Evolutionary conservation across 53 echinoderm and acorn worm species (phyloP).

Genomic region (Mesocentrotus franciscanus): DNA sequence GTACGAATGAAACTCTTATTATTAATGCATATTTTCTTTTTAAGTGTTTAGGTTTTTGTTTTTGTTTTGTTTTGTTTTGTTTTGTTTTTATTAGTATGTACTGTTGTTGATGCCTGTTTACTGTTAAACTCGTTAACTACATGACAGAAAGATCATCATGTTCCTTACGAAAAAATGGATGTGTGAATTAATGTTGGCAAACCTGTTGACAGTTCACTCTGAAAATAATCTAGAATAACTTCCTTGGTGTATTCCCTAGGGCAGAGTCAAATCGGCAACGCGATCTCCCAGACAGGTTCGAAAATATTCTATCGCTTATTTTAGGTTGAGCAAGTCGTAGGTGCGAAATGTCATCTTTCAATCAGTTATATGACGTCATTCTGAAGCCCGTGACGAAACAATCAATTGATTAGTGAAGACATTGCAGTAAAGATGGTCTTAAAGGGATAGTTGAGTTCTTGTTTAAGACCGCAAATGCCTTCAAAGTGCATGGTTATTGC

Average conservation of each 20-base stretch:
- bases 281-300: conserved; percentile 30
- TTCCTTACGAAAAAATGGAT: not conserved
- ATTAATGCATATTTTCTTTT: too few species aligned
- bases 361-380: conserved; percentile 35
- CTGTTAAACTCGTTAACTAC: too few species aligned
- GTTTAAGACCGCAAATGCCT: too few species aligned
- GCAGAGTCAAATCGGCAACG: conserved; percentile 50
- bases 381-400: conserved; percentile 6
- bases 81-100: too few species aligned
- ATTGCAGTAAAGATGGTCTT: not conserved
- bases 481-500: too few species aligned
- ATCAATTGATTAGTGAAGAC: not conserved
- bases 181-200: conserved; percentile 18
- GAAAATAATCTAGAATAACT: conserved; percentile 50
- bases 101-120: too few species aligned
- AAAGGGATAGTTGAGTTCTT: too few species aligned
- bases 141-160: not conserved
- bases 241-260: conserved; percentile 22
- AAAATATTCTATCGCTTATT: conserved; percentile 39
- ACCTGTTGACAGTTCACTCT: conserved; percentile 42
- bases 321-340: conserved; percentile 9
- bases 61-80: too few species aligned
- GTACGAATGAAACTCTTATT: too few species aligned
- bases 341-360: conserved; percentile 43
- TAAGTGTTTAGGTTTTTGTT: too few species aligned